Evolutionary conservation across 2,113 vertebrate species (phyloP).

Genomic region (Oxygymnocypris stewartii): DNA sequence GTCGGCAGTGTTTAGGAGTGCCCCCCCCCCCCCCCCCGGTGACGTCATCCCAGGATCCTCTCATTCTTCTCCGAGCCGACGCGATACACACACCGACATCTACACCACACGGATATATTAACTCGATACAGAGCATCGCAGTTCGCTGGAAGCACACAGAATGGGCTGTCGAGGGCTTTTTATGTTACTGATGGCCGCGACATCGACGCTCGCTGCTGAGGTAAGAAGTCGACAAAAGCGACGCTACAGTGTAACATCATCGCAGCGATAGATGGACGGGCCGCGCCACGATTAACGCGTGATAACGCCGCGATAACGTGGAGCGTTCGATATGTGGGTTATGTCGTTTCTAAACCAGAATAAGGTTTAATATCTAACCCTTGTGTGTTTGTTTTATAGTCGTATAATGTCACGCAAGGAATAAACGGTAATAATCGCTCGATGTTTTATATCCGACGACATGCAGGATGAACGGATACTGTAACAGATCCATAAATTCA

Average conservation of each 20-base stretch:
- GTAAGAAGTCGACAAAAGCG: slow-evolving; percentile 62
- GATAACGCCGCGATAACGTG: background rate
- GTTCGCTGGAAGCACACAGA: background rate
- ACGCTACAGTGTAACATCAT: background rate
- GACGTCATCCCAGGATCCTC: too few relatives aligned
- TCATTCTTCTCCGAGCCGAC: slow-evolving; percentile 3
- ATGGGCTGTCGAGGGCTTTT: slow-evolving; percentile 71
- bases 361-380: background rate
- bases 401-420: background rate
- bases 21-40: too few relatives aligned
- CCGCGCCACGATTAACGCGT: background rate
- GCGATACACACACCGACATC: background rate
- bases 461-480: too few relatives aligned
- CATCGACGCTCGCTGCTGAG: slow-evolving; percentile 69
- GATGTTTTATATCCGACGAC: background rate
- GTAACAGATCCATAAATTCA: background rate
- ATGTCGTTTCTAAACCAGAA: background rate
- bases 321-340: too few relatives aligned
- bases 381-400: background rate
- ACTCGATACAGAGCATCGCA: background rate
- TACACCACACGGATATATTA: background rate
- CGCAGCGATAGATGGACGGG: background rate
- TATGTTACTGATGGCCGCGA: slow-evolving; percentile 66
- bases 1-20: background rate
- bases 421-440: background rate